phyloP scores from a whole-genome alignment of 37 sponge, comb jelly and placozoan genomes.

The Hormiphora californensis region DNA sequence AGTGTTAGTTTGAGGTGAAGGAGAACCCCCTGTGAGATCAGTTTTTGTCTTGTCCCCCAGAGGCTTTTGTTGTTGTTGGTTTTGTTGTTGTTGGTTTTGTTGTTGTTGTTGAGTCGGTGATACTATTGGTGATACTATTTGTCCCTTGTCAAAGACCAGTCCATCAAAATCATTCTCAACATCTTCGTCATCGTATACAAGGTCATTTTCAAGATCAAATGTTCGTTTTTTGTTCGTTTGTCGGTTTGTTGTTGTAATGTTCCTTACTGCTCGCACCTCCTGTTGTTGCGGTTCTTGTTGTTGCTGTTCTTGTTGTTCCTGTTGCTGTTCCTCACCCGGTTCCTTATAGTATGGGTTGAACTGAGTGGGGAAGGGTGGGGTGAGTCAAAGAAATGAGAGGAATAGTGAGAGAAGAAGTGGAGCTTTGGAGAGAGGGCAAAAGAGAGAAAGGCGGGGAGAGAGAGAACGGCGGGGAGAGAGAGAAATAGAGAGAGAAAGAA shows the following conservation, averaged over 20 bases:
- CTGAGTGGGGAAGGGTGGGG: neutral
- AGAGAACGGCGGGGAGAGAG: no score
- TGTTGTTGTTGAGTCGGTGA: neutral
- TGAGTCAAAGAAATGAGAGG: no score
- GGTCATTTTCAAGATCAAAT: no score
- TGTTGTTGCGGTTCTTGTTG: neutral
- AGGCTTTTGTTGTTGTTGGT: neutral
- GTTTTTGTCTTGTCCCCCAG: no score
- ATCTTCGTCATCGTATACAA: neutral
- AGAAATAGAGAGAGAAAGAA: no score
- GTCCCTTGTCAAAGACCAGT: neutral
- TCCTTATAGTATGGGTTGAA: conserved; percentile 14
- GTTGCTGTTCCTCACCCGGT: neutral
- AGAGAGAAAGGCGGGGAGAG: no score
- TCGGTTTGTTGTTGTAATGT: neutral
- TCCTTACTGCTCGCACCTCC: neutral
- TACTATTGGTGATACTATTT: neutral
- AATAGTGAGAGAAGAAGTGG: no score
- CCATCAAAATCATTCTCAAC: neutral
- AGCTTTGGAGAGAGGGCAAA: no score
- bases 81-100: neutral
- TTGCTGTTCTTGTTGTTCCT: neutral
- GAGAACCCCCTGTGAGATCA: no score
- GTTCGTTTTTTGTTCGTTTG: no score
- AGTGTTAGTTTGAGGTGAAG: no score